These are phyloP conservation scores for Myotis brandtii DNA, from an alignment of 2,113 vertebrate species.

Conservation along the genomic window DNA sequence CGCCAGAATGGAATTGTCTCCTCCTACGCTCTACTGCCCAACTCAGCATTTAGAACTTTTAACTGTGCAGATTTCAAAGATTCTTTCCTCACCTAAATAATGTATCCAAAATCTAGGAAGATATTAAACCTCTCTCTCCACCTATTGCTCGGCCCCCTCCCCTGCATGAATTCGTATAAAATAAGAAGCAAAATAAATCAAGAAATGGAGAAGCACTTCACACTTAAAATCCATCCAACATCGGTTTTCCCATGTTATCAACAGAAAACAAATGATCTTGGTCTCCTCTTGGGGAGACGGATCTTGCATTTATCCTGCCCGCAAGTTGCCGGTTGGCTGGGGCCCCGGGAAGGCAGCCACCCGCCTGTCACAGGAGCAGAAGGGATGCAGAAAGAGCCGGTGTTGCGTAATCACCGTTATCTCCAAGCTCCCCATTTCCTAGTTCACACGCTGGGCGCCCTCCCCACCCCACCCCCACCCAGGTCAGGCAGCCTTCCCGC, in stretches of 20 bases:
- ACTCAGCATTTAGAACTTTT: slow-evolving; percentile 52
- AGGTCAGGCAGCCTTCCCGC: slow-evolving; percentile 33
- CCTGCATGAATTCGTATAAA: too few relatives aligned
- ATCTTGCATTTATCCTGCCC: not conserved
- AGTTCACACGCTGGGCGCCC: fast-evolving
- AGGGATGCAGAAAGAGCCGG: not conserved
- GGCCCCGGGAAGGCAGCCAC: slow-evolving; percentile 36
- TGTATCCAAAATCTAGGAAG: not conserved
- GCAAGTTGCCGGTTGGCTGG: not conserved
- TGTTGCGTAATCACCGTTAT: not conserved
- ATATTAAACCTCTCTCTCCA: not conserved
- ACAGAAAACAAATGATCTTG: not conserved
- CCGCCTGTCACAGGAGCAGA: slow-evolving; percentile 32
- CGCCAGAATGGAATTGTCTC: not conserved
- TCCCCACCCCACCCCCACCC: not conserved
- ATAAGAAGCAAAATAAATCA: not conserved
- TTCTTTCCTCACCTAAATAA: slow-evolving; percentile 51
- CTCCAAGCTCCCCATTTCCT: not conserved
- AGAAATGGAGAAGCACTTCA: not conserved
- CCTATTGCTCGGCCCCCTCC: too few relatives aligned
- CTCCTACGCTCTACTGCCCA: not conserved
- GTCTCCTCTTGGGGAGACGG: not conserved
- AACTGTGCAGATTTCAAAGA: slow-evolving; percentile 32
- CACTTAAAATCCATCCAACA: not conserved
- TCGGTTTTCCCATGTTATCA: not conserved